Conservation (phyloP, 2,888 invertebrate genomes). For the Sinodicranocentrus sp. region DNA sequence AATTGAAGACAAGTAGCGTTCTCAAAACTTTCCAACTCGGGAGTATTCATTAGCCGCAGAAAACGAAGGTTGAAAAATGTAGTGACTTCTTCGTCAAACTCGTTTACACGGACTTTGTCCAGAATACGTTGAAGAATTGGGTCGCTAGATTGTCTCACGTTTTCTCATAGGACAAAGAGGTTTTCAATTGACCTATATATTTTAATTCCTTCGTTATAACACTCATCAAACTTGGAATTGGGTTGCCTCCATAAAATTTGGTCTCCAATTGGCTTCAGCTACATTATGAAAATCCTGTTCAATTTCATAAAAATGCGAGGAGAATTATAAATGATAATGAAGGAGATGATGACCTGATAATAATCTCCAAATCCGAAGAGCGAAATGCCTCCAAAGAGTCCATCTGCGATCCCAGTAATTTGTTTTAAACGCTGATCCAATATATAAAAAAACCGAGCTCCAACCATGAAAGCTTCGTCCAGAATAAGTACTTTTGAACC, state of each 20-base stretch:
- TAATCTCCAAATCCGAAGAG: background rate
- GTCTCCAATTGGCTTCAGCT: background rate
- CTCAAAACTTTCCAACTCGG: too few relatives aligned
- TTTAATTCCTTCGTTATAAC: background rate
- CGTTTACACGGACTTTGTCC: background rate
- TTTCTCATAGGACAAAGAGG: background rate
- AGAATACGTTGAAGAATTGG: background rate
- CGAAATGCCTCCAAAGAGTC: background rate
- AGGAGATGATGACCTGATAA: background rate
- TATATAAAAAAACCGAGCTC: background rate
- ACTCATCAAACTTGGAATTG: background rate
- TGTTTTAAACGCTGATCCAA: background rate
- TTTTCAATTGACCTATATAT: background rate
- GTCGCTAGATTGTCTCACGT: background rate
- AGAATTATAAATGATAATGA: background rate
- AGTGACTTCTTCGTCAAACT: background rate
- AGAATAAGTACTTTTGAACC: background rate
- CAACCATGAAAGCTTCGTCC: background rate
- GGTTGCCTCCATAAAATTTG: background rate
- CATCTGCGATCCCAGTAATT: background rate
- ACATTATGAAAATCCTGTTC: background rate
- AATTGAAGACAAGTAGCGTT: background rate
- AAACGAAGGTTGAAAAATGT: background rate
- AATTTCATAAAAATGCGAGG: background rate
- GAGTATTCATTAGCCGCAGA: too few relatives aligned